Evolutionary conservation across 2,113 vertebrate species (phyloP), one percentile per base, ranked within the genome.

Genomic region (Caranx melampygus): DNA sequence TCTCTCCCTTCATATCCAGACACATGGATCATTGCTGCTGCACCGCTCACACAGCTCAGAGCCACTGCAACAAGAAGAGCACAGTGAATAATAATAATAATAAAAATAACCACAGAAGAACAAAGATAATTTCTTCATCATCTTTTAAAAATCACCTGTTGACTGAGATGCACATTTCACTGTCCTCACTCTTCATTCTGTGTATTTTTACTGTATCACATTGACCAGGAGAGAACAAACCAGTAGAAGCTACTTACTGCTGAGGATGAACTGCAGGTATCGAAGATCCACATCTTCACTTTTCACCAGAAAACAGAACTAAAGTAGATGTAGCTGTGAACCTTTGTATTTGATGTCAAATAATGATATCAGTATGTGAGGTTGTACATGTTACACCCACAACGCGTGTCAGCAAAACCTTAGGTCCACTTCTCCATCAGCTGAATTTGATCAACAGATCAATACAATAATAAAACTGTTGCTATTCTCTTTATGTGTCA

Each of bases 1-100:
- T 63, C 1, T 66, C 10, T 6, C 4, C 78, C 62, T 45, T 75
- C 13, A 34, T 84, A 87, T 60, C 68, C 90, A 59, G 4, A 63
- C 33, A 59, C 62, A 20, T 6, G 54, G 52, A 87, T 79, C 80
- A 62, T 0, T 0, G 0, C 21, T 20, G 37, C 69, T 66, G 75
- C 52, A 9, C 26, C 5, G 11, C 3, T 71, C 37, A 75, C 37
- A 72, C 42, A 47, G 15, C 5, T 54, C 40, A 84, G 5, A 77
- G 11, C 0, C 5, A 40, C 87, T 87, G 65, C 2, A 77, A 35
- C 66, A 6, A 31, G 0, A 61, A 0, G 0, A 69, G 35, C 35
- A 45, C 12, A 45, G 12, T 11, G 14, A 14, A 45, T 2, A 26
- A 26, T 26, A 26, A 26, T 26, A 26, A 26, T 26, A 26, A 26